Base-by-base conservation (phyloP, 1,140 invertebrate genomes). In the Pseudomyrmex sp. region DNA sequence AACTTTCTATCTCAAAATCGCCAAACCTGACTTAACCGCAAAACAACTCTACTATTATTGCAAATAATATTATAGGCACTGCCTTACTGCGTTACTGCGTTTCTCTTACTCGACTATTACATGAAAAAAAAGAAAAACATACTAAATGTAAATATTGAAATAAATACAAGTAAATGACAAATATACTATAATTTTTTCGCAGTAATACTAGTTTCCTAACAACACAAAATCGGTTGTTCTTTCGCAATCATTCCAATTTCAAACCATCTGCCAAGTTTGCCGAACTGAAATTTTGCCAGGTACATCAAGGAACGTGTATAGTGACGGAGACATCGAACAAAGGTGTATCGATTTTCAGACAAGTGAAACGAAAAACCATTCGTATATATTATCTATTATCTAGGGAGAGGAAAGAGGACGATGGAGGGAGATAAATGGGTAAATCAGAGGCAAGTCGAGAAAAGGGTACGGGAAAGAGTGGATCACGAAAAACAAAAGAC, bases 401-500 rank as follows among this genome's bases (percentile, higher is more conserved):
- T 20, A 35, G 54, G 35, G 7, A 76, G 48, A 12, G 44, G 23
- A 7, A 35, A 35, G 35, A 35, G 4, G 5, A 35, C 35, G 35
- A 35, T 23, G 35, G 13, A 15, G 26, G 48, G 20, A 9, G 54
- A 75, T 18, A 35, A 20, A 52, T 52, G 12, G 50, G 50, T 52
- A 26, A 5, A 20, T 18, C 7, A 46, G 52, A 48, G 35, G 63
- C 26, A 70, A 54, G 46, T 80, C 66, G 56, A 72, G 76, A 77
- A 56, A 58, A 23, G 76, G 35, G 76, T 80, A 59, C 35, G 54
- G 76, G 66, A 70, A 68, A 87, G 85, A 85, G 85, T 85, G 93
- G 93, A 92, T 93, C 93, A 94, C 93, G 93, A 94, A 94, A 93
- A 94, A 94, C 92, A 94, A 93, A 94, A 93, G 92, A 94, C 93